Base-by-base conservation (phyloP, 1,140 invertebrate species). In the Drosophila truncata region DNA sequence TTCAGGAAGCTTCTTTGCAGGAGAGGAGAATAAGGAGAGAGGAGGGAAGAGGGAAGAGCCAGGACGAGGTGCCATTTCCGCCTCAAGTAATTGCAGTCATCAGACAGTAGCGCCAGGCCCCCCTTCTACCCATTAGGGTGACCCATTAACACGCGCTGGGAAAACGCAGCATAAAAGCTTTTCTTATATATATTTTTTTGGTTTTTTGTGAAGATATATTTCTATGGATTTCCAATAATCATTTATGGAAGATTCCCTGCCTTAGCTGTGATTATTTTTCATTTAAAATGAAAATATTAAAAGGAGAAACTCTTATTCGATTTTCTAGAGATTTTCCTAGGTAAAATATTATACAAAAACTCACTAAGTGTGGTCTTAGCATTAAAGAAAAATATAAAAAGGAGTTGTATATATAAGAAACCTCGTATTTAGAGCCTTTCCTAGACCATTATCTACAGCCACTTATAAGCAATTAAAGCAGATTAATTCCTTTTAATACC, bases 81-180 rank as follows among this genome's bases (percentile, higher is more conserved):
- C 60, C 79, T 82, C 70, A 80, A 77, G 83, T 86, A 86, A 86
- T 87, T 86, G 75, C 79, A 86, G 62, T 80, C 71, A 42, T 47
- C 41, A 37, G 67, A 69, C 47, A 67, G 20, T n/a, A 18, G 35
- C 0, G 35, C 23, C 25, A 16, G 14, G 8, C 44, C 16, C n/a
- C n/a, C 11, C 25, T n/a, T 4, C 23, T 31, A 4, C 13, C n/a
- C 13, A 13, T 23, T 8, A 18, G 2, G 33, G 49, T 42, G 52
- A 74, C 69, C 73, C 60, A 76, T 58, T 76, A 64, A 50, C 72
- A 74, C 31, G 37, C 44, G 25, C 42, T 18, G 23, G 27, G 18
- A 18, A 20, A 29, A 11, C 16, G 18, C 44, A 33, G 44, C 42
- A 18, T n/a, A 29, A 50, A 23, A 59, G 69, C 66, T 55, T 35